Base-by-base conservation (phyloP, 1,140 invertebrate genomes). In the Meteorus sp. region DNA sequence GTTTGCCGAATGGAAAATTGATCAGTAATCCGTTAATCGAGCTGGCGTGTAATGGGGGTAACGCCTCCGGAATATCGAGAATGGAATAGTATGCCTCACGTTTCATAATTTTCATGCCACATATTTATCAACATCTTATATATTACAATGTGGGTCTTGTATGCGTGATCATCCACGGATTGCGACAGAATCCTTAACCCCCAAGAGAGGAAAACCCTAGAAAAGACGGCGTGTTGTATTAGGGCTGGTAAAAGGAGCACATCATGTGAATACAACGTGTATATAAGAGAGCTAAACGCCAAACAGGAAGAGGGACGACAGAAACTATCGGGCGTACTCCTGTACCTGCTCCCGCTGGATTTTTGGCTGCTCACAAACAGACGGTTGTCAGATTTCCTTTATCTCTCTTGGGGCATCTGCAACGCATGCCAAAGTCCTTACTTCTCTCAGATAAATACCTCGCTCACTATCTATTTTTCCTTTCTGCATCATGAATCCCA, bases 371-470 rank as follows among this genome's bases (percentile, higher is more conserved):
- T 74, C 76, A 72, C 76, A 74, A 77, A 76, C 74, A 74, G 69
- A 56, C 73, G 72, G 65, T 78, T 76, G 76, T 78, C 75, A 76
- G 77, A 77, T 78, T 77, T 77, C 72, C 69, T 78, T 77, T 79
- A 79, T 78, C 76, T 79, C 69, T 68, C 56, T 56, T 59, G 62
- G 61, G 65, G 70, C 70, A 79, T 78, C 76, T 74, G 74, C 69
- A 58, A 19, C 48, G 54, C 52, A 57, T 47, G 27, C 37, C 39
- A 22, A 39, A 53, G 64, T 61, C 62, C 61, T 64, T 67, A 68
- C 63, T 67, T 67, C 57, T 39, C 51, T 55, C 55, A 47, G 19
- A 48, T 37, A 52, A 33, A 33, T 56, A 17, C n/a, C 15, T 29
- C 20, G 20, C 17, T 15, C 17, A 17, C 11, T 25, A 35, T 48